Base-by-base conservation (phyloP, 2,888 invertebrate species). In the Xylota segnis region DNA sequence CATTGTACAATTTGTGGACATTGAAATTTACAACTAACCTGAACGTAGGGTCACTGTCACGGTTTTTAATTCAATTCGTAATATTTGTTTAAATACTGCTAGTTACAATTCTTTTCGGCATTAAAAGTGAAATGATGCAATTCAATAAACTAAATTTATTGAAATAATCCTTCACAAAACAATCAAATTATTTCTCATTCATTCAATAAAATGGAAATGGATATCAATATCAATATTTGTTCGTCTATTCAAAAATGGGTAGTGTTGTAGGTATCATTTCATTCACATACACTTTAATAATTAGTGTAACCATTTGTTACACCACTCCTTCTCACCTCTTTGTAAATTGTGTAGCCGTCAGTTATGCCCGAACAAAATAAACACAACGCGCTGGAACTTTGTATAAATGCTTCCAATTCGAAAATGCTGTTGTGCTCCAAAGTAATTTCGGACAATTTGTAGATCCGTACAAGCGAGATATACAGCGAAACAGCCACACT, bases 311-410 rank as follows among this genome's bases (percentile, higher is more conserved):
- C 23, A 54, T 40, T 32, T 58, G 18, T 40, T 59, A 12, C 32
- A 65, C 45, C 16, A 32, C 50, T 43, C 58, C 90, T 92, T 43
- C 77, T 70, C 56, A 92, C 92, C 91, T 92, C 91, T 83, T 91
- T 92, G 66, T 92, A 92, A 63, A 92, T 89, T 5, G 92, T 90
- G 72, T 89, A 90, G 4, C 90, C 91, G 87, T 92, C 92, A 66
- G 90, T 82, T 14, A 76, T 58, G 27, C 89, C 89, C 88, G 92
- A 75, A 5, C 72, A 61, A 59, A 89, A 83, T 68, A 91, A 87
- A 77, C 89, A 88, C 10, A 89, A 12, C 7, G 88, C 89, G 3
- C 88, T 87, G 16, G 79, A 66, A 14, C 74, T 68, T 66, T 89
- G 88, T 32, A 92, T 83, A 40, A 90, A 89, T 2, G 90, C 87